Evolutionary conservation across 2,113 vertebrate genomes (phyloP).

Genomic region (Cyprinodon variegatus): DNA sequence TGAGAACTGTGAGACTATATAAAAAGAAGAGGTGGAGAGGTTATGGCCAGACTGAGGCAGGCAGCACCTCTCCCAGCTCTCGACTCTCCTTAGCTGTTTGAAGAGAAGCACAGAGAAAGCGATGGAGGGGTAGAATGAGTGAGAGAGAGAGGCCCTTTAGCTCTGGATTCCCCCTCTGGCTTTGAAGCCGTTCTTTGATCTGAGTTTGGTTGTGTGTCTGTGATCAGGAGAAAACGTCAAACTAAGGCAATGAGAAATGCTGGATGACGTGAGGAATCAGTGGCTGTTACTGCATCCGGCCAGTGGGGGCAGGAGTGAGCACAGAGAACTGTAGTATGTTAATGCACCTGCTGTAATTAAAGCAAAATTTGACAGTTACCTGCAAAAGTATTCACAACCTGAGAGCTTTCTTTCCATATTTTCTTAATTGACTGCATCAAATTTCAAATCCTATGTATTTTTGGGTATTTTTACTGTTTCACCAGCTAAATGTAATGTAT

Average conservation of each 20-base stretch:
- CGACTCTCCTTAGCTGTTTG: constrained; percentile 54
- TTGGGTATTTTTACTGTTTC: not conserved
- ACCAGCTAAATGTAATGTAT: not conserved
- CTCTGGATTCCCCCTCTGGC: constrained; percentile 72
- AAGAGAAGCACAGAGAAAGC: constrained; percentile 64
- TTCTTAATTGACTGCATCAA: not conserved
- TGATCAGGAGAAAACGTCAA: constrained; percentile 74
- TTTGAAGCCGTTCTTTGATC: constrained; percentile 84
- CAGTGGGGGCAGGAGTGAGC: constrained; percentile 44
- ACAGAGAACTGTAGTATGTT: not conserved
- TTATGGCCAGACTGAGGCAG: constrained; percentile 38
- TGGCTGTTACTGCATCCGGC: constrained; percentile 40
- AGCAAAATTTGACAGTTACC: not conserved
- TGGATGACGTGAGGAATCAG: constrained; percentile 56
- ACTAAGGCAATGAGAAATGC: constrained; percentile 53
- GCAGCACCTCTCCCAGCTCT: constrained; percentile 32
- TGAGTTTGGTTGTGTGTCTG: constrained; percentile 69
- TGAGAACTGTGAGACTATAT: constrained; percentile 31
- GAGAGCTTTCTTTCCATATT: not conserved
- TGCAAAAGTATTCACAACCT: not conserved
- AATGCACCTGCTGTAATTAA: constrained; percentile 38
- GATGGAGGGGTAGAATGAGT: constrained; percentile 36
- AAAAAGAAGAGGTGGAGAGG: constrained; percentile 58
- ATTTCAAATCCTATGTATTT: not conserved
- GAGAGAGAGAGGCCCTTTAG: constrained; percentile 63